Conservation (phyloP, 1,140 invertebrate species). For the Heliconius hewitsoni region DNA sequence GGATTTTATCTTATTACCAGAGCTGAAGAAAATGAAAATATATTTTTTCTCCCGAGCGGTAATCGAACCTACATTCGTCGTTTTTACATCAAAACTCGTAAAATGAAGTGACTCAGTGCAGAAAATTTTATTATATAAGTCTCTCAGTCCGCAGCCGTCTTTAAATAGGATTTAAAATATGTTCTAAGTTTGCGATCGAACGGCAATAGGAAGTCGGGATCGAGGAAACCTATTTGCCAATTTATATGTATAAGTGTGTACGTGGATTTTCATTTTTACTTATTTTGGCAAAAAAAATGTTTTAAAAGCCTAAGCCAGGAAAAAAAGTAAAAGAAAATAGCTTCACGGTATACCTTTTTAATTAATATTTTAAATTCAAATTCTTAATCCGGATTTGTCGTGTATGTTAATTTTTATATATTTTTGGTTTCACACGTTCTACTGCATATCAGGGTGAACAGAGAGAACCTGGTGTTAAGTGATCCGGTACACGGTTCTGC, state of each 20-base stretch:
- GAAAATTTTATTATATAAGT: background rate
- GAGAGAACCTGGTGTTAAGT: background rate
- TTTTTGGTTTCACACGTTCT: too few species aligned
- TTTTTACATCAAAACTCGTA: background rate
- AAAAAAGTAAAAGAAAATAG: too few species aligned
- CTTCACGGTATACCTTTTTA: too few species aligned
- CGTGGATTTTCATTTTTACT: too few species aligned
- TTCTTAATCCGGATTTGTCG: too few species aligned
- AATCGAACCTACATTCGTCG: background rate
- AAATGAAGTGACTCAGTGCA: background rate
- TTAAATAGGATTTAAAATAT: constrained; percentile 13
- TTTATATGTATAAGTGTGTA: constrained; percentile 3
- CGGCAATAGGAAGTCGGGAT: constrained; percentile 34
- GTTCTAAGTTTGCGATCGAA: constrained; percentile 19
- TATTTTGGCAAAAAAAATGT: too few species aligned
- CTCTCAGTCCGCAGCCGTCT: background rate
- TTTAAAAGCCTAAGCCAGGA: too few species aligned
- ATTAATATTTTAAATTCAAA: too few species aligned
- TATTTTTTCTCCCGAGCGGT: background rate
- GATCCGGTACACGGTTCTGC: background rate
- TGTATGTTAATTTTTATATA: too few species aligned
- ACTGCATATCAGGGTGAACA: background rate
- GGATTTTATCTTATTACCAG: background rate
- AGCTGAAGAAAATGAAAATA: background rate
- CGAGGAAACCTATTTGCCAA: constrained; percentile 33